phyloP scores from a whole-genome alignment of 2,888 invertebrate species.

The Euplexia lucipara region DNA sequence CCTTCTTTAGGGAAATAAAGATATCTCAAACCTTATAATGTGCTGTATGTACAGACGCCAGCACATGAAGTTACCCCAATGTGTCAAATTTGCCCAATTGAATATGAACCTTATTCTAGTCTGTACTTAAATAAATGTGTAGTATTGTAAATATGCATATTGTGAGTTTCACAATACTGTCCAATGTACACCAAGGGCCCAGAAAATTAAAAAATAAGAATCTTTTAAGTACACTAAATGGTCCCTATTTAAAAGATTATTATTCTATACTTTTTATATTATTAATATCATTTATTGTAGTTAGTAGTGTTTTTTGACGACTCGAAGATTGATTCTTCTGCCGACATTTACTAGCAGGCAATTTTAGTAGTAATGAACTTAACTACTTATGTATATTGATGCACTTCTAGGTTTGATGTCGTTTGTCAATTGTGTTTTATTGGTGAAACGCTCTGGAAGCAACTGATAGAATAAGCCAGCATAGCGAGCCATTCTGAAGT shows the following conservation, averaged over 20 bases:
- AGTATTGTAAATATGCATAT: neutral
- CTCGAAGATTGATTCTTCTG: slow-evolving; percentile 10
- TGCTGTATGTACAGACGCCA: no score
- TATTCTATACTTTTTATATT: no score
- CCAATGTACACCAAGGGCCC: neutral
- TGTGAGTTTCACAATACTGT: neutral
- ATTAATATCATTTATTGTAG: slow-evolving; percentile 2
- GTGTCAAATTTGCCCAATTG: no score
- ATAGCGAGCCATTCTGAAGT: no score
- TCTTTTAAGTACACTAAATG: slow-evolving; percentile 3
- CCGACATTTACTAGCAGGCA: slow-evolving; percentile 16
- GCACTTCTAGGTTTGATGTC: no score
- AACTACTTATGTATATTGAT: no score
- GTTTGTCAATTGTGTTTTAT: neutral
- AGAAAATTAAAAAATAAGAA: neutral
- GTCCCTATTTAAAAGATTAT: no score
- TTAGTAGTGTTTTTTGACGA: neutral
- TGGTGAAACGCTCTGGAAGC: neutral
- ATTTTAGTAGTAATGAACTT: no score
- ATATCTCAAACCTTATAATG: no score
- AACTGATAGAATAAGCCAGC: neutral
- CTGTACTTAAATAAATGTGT: slow-evolving; percentile 3
- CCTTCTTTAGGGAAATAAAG: no score
- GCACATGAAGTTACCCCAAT: no score
- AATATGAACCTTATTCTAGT: no score